phyloP scores from a whole-genome alignment of 2,888 invertebrate species.

The Mesopsocus fuscifrons region DNA sequence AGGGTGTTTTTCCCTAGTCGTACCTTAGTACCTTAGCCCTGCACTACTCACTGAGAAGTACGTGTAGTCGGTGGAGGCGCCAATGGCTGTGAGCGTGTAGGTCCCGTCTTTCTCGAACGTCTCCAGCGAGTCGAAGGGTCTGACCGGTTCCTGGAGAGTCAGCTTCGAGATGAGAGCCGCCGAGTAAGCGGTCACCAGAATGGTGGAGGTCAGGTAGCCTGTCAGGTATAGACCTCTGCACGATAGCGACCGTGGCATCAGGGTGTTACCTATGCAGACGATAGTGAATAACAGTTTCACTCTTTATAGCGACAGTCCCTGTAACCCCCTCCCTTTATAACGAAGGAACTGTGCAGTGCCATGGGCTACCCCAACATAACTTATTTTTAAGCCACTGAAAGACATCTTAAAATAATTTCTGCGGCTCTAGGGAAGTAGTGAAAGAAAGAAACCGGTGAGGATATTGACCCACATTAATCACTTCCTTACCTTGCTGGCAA shows the following conservation, averaged over 20 bases:
- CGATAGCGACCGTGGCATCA: conserved; percentile 5
- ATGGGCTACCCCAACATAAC: too few relatives aligned
- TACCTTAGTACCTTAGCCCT: too few relatives aligned
- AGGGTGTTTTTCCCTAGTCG: too few relatives aligned
- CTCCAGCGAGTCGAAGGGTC: conserved; percentile 8
- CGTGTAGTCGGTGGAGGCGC: conserved; percentile 1
- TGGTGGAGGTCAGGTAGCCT: conserved; percentile 9
- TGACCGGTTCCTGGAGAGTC: neutral
- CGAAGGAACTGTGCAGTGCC: too few relatives aligned
- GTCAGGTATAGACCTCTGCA: conserved; percentile 10
- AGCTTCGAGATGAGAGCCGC: conserved; percentile 10
- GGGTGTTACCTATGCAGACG: conserved; percentile 1
- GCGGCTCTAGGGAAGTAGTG: too few relatives aligned
- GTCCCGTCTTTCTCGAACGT: conserved; percentile 2
- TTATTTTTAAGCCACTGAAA: too few relatives aligned
- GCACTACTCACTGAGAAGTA: conserved; percentile 4
- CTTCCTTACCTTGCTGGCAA: conserved; percentile 11
- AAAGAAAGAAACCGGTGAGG: too few relatives aligned
- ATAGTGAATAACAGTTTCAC: too few relatives aligned
- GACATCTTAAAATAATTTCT: too few relatives aligned
- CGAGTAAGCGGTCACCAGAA: conserved; percentile 11
- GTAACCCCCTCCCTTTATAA: too few relatives aligned
- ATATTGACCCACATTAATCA: too few relatives aligned
- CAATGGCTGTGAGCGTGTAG: conserved; percentile 1
- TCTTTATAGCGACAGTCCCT: too few relatives aligned